Conservation (phyloP, 2,113 vertebrate genomes). For the Platysternon megacephalum region DNA sequence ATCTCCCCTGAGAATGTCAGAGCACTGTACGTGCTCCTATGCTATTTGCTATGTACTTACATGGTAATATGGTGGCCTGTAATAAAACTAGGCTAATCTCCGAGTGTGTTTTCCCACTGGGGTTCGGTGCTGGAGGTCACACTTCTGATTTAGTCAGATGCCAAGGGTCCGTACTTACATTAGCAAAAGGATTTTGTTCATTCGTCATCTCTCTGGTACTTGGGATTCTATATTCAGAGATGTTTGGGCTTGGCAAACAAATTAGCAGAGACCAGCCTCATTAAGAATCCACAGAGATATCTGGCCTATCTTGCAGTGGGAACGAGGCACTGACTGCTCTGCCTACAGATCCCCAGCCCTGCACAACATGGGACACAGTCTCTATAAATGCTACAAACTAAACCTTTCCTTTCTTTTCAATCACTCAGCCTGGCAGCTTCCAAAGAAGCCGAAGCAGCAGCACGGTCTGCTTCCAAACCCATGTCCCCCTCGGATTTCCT, state of each 20-base stretch:
- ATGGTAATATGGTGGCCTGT: conserved; percentile 45
- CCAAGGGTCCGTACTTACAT: conserved; percentile 38
- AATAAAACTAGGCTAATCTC: conserved; percentile 26
- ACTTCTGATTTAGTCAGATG: conserved; percentile 38
- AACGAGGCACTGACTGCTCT: neutral
- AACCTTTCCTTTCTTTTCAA: conserved; percentile 47
- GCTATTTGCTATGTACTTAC: conserved; percentile 69
- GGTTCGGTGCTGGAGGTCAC: conserved; percentile 40
- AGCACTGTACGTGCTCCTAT: neutral
- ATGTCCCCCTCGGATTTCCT: conserved; percentile 98
- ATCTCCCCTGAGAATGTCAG: neutral
- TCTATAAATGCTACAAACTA: neutral
- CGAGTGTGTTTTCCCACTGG: conserved; percentile 42
- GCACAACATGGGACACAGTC: neutral
- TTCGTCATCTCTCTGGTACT: conserved; percentile 34
- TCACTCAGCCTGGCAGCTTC: conserved; percentile 92
- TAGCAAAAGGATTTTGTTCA: conserved; percentile 58
- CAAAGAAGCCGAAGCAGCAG: conserved; percentile 93
- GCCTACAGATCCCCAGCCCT: conserved; percentile 10
- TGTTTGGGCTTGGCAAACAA: conserved; percentile 70
- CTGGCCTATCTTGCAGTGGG: conserved; percentile 15
- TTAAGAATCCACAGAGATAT: conserved; percentile 52
- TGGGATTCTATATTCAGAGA: conserved; percentile 38
- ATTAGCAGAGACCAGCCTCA: conserved; percentile 44
- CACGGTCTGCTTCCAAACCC: conserved; percentile 89